phyloP scores from a whole-genome alignment of 1,140 invertebrate genomes.

The Drosophila lini region DNA sequence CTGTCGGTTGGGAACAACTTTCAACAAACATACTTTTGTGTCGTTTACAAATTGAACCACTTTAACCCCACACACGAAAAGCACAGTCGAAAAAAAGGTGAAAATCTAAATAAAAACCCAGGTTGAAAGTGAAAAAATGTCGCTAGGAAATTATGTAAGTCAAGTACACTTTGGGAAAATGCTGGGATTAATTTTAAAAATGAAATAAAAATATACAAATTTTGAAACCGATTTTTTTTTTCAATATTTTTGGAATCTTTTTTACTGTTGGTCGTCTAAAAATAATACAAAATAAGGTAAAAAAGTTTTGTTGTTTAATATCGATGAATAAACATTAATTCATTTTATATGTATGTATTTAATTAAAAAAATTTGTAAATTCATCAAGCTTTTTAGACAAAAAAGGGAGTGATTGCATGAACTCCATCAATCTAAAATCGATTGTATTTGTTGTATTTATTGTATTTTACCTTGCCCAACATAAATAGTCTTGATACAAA shows the following conservation, averaged over 20 bases:
- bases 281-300: no score
- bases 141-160: slow-evolving; percentile 56
- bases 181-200: neutral
- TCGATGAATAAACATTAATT: no score
- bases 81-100: slow-evolving; percentile 26
- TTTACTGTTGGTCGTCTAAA: no score
- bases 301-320: no score
- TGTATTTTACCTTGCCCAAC: slow-evolving; percentile 47
- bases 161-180: neutral
- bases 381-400: neutral
- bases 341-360: no score
- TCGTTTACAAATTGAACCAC: slow-evolving; percentile 45
- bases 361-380: no score
- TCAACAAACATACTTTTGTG: slow-evolving; percentile 37
- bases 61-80: slow-evolving; percentile 27
- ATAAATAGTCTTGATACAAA: slow-evolving; percentile 53
- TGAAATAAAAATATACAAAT: neutral
- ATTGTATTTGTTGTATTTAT: slow-evolving; percentile 21
- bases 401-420: slow-evolving; percentile 9
- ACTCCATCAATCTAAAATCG: slow-evolving; percentile 27
- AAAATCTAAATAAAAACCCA: slow-evolving; percentile 49
- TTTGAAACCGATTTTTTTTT: no score
- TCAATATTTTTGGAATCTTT: no score
- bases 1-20: slow-evolving; percentile 26
- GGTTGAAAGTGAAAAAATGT: slow-evolving; percentile 48